These are phyloP conservation scores for Ecliptopera silaceata DNA, from an alignment of 2,888 invertebrate genomes.

Conservation along the genomic window DNA sequence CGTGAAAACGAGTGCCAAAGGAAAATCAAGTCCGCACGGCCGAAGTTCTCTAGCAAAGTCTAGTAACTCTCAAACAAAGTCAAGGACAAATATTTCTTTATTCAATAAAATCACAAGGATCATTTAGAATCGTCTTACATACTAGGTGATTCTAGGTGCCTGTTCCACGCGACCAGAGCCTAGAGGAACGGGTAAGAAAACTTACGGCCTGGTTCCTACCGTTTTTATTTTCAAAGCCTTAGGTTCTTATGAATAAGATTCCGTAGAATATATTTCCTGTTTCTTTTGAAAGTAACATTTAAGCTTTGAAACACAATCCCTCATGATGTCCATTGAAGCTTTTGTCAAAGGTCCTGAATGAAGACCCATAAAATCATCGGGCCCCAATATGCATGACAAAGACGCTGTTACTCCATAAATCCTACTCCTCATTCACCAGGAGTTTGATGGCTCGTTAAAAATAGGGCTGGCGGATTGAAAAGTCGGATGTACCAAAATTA, in stretches of 20 bases:
- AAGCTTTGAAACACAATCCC: constrained; percentile 5
- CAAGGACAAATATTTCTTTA: too few relatives aligned
- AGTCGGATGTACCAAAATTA: neutral
- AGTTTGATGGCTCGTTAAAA: constrained; percentile 36
- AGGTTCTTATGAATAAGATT: neutral
- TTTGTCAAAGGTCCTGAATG: constrained; percentile 19
- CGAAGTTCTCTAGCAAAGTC: too few relatives aligned
- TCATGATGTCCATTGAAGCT: constrained; percentile 12
- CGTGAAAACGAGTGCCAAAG: too few relatives aligned
- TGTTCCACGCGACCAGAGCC: too few relatives aligned
- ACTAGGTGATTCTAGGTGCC: too few relatives aligned
- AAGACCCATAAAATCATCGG: constrained; percentile 15
- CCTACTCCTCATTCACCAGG: constrained; percentile 27
- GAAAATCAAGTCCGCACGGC: too few relatives aligned
- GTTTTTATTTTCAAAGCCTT: too few relatives aligned
- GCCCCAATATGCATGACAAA: constrained; percentile 23
- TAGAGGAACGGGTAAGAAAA: too few relatives aligned
- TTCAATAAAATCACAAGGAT: too few relatives aligned
- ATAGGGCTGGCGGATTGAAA: constrained; percentile 1
- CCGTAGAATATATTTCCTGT: neutral
- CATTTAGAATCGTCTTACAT: too few relatives aligned
- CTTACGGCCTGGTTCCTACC: too few relatives aligned
- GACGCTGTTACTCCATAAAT: constrained; percentile 26
- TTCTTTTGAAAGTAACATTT: constrained; percentile 2
- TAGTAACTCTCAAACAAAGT: too few relatives aligned